Evolutionary conservation across 30 jellyfish, hydroid and myxozoan species (phyloP).

Genomic region (Calvadosia cruxmelitensis): DNA sequence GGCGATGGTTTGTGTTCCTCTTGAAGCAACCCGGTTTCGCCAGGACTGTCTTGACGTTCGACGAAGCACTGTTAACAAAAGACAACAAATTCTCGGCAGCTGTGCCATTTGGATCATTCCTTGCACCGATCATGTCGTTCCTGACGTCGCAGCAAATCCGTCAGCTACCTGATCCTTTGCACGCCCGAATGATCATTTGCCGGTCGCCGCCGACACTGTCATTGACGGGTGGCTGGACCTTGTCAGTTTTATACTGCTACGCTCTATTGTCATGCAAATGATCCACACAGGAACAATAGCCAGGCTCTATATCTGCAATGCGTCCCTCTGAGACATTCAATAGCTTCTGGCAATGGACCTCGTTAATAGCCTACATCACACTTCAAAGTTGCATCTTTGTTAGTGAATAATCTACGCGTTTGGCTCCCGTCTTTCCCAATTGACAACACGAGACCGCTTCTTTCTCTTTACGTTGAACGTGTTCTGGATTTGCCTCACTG

Average conservation of each 20-base stretch:
- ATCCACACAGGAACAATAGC: no score
- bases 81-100: slow-evolving; percentile 56
- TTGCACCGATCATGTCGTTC: background rate
- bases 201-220: no score
- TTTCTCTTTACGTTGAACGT: no score
- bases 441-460: no score
- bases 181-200: no score
- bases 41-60: slow-evolving; percentile 76
- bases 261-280: background rate
- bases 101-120: background rate
- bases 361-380: no score
- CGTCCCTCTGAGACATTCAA: background rate
- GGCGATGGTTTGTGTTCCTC: slow-evolving; percentile 88
- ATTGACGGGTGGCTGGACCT: background rate
- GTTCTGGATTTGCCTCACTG: no score
- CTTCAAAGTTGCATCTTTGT: no score
- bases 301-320: background rate
- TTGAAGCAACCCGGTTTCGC: slow-evolving; percentile 92
- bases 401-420: no score
- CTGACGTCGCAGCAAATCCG: no score
- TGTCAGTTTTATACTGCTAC: background rate
- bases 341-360: background rate
- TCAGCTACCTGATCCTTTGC: no score
- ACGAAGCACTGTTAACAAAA: slow-evolving; percentile 79
- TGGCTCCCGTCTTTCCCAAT: no score